phyloP scores from a whole-genome alignment of 2,113 vertebrate species.

The Amblyopsis rosae region DNA sequence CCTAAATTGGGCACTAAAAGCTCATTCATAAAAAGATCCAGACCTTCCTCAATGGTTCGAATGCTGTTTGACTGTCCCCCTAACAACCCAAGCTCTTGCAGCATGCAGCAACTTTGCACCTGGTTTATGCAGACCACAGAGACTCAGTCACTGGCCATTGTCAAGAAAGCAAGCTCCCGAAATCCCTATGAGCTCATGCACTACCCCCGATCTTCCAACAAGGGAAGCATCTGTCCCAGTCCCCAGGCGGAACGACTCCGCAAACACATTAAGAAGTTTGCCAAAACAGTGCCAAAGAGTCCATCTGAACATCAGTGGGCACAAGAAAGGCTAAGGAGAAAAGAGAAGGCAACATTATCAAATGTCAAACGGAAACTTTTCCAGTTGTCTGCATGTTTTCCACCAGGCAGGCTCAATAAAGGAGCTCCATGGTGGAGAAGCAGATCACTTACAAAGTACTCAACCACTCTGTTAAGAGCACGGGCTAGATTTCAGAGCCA shows the following conservation, averaged over 20 bases:
- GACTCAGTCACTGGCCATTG: constrained; percentile 91
- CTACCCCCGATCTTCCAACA: constrained; percentile 78
- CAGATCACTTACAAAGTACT: constrained; percentile 50
- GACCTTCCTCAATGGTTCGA: constrained; percentile 83
- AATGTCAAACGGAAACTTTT: constrained; percentile 78
- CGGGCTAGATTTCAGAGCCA: constrained; percentile 61
- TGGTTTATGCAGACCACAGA: constrained; percentile 99
- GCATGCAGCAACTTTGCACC: constrained; percentile 86
- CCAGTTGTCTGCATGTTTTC: background rate
- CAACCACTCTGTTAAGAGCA: constrained; percentile 56
- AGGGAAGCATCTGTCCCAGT: constrained; percentile 77
- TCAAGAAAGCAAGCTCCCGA: constrained; percentile 89
- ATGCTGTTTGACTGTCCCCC: constrained; percentile 85
- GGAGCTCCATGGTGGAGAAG: constrained; percentile 16
- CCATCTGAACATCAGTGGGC: constrained; percentile 80
- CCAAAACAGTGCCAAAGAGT: constrained; percentile 88
- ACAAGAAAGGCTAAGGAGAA: constrained; percentile 74
- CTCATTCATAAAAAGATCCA: constrained; percentile 60
- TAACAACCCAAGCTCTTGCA: constrained; percentile 80
- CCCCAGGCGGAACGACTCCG: constrained; percentile 83
- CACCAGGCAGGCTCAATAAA: background rate
- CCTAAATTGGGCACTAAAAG: constrained; percentile 36
- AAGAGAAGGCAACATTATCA: constrained; percentile 49
- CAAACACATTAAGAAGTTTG: constrained; percentile 96
- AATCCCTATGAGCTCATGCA: constrained; percentile 86